Conservation (phyloP, 2,113 vertebrate species). For the Propithecus coquereli region DNA sequence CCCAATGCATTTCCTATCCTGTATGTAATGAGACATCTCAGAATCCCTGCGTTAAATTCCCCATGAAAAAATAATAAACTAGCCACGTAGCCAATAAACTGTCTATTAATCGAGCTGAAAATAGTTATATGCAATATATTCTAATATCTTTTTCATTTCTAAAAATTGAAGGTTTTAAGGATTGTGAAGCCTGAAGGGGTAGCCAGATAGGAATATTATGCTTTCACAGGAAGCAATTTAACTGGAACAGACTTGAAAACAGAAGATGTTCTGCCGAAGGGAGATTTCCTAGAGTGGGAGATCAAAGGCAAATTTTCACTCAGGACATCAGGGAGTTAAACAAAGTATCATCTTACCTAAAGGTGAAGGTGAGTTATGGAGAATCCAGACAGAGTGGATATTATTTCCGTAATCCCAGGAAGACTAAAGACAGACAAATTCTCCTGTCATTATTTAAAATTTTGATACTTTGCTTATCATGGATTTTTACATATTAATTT, state of each 20-base stretch:
- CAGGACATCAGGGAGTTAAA: background rate
- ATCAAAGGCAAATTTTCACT: background rate
- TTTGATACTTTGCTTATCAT: background rate
- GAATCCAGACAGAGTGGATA: background rate
- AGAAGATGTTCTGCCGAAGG: background rate
- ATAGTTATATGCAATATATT: background rate
- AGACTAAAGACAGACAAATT: background rate
- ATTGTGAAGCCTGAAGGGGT: background rate
- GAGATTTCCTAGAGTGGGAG: background rate
- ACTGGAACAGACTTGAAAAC: background rate
- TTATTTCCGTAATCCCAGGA: background rate
- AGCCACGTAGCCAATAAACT: background rate
- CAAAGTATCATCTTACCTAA: background rate
- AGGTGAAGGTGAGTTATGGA: background rate
- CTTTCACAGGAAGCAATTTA: background rate
- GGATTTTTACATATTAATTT: background rate
- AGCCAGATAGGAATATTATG: background rate
- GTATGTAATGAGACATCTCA: background rate
- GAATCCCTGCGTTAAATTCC: background rate
- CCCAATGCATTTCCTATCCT: background rate
- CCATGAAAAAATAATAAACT: background rate
- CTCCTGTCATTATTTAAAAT: background rate
- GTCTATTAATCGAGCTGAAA: slow-evolving; percentile 16
- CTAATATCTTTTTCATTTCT: background rate
- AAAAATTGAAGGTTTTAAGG: background rate